Conservation (phyloP, 1,140 invertebrate species). For the Papilio polytes region DNA sequence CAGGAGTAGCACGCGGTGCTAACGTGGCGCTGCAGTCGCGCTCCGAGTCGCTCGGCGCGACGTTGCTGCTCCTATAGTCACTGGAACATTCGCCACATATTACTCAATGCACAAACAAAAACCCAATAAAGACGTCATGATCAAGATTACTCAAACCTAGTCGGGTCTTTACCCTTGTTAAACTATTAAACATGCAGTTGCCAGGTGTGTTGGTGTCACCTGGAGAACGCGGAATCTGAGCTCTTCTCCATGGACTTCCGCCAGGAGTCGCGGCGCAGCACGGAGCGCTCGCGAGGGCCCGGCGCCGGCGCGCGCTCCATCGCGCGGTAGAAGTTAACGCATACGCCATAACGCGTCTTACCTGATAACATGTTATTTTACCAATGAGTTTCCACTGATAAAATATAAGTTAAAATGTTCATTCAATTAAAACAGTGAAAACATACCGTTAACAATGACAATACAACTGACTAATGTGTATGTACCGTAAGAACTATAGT, state of each 20-base stretch:
- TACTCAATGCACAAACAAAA: constrained; percentile 37
- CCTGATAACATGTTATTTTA: constrained; percentile 77
- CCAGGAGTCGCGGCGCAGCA: constrained; percentile 93
- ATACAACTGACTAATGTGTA: too few species aligned
- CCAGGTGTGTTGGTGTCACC: constrained; percentile 84
- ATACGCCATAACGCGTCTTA: constrained; percentile 96
- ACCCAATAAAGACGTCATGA: too few species aligned
- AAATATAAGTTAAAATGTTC: neutral
- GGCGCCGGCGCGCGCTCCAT: constrained; percentile 87
- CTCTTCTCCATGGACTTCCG: constrained; percentile 95
- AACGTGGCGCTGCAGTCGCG: constrained; percentile 90
- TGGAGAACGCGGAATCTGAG: constrained; percentile 96
- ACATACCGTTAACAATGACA: too few species aligned
- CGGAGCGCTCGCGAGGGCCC: constrained; percentile 82
- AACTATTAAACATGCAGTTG: too few species aligned
- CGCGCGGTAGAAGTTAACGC: constrained; percentile 98
- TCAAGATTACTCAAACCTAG: too few species aligned
- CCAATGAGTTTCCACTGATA: neutral
- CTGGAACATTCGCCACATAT: constrained; percentile 85
- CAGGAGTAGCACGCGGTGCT: constrained; percentile 83
- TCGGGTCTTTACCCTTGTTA: too few species aligned
- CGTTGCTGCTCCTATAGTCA: constrained; percentile 95
- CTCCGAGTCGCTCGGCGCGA: constrained; percentile 94
- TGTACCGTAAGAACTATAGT: neutral
- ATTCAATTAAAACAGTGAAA: neutral